These are phyloP conservation scores for Drosophila testacea DNA, from an alignment of 2,888 invertebrate species.

Conservation along the genomic window DNA sequence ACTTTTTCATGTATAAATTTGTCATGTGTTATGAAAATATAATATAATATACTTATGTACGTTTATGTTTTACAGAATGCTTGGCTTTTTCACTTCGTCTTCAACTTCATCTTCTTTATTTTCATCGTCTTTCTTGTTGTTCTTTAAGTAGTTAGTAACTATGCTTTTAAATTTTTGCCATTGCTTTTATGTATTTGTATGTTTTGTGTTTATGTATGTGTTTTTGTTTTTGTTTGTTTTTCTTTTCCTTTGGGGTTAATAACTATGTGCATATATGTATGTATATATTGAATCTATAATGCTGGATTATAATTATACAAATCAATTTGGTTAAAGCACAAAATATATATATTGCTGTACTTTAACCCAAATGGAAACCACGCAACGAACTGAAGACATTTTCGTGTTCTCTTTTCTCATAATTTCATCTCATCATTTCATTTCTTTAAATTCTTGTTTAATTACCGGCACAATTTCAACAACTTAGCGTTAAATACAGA, in stretches of 20 bases:
- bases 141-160: constrained; percentile 69
- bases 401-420: constrained; percentile 28
- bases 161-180: constrained; percentile 72
- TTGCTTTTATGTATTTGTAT: constrained; percentile 50
- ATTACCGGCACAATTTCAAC: constrained; percentile 65
- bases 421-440: constrained; percentile 46
- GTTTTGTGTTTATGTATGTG: constrained; percentile 22
- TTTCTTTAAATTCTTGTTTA: constrained; percentile 28
- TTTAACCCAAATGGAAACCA: constrained; percentile 73
- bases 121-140: constrained; percentile 21
- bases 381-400: constrained; percentile 76
- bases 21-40: constrained; percentile 81
- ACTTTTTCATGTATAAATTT: constrained; percentile 75
- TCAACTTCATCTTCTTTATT: constrained; percentile 3
- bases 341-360: constrained; percentile 59
- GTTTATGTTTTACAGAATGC: constrained; percentile 81
- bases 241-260: constrained; percentile 14
- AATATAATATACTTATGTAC: constrained; percentile 79
- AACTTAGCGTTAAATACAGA: constrained; percentile 70
- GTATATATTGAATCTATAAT: constrained; percentile 48
- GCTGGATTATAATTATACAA: constrained; percentile 63
- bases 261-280: constrained; percentile 48
- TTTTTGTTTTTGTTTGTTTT: constrained; percentile 20
- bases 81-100: constrained; percentile 63
- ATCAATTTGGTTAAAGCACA: constrained; percentile 68